Conservation (phyloP, 2,888 invertebrate genomes). For the Belgica antarctica region DNA sequence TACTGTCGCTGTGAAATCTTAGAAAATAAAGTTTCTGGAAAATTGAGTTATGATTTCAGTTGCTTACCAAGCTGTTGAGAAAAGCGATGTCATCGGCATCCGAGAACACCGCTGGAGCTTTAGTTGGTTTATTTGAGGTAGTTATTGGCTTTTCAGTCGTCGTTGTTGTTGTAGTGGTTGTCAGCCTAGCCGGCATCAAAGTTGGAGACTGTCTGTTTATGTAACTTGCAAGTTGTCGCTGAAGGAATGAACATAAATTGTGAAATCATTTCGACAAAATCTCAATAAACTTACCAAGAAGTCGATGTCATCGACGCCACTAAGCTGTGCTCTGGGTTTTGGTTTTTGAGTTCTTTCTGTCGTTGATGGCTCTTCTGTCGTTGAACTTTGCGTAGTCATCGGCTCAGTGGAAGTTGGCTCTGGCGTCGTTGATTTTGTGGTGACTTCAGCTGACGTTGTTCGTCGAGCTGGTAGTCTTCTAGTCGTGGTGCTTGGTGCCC, state of each 20-base stretch:
- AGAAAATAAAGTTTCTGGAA: conserved; percentile 39
- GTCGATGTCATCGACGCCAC: conserved; percentile 60
- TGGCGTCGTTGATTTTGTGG: conserved; percentile 46
- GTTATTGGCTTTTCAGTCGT: conserved; percentile 34
- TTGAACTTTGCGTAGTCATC: conserved; percentile 50
- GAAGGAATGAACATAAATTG: conserved; percentile 5
- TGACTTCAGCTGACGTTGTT: neutral
- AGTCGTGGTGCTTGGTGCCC: too few species aligned
- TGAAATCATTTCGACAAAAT: neutral
- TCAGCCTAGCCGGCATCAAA: conserved; percentile 48
- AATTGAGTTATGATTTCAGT: neutral
- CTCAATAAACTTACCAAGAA: conserved; percentile 59
- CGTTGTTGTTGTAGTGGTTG: conserved; percentile 49
- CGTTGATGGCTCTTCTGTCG: conserved; percentile 51
- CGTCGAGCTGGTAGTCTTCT: conserved; percentile 46
- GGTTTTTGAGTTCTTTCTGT: conserved; percentile 47
- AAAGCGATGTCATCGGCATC: conserved; percentile 62
- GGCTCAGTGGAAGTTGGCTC: conserved; percentile 46
- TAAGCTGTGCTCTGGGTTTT: conserved; percentile 54
- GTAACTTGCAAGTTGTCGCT: conserved; percentile 45
- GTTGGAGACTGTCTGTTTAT: conserved; percentile 4
- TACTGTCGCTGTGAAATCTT: conserved; percentile 49
- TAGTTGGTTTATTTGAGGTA: neutral
- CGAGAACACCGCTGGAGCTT: conserved; percentile 55
- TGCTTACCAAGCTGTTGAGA: conserved; percentile 61